Percentiles rank a stretch among this genome's conserved stretches.
phyloP scores from a whole-genome alignment of 2,888 invertebrate genomes.

The Oscheius sp. region DNA sequence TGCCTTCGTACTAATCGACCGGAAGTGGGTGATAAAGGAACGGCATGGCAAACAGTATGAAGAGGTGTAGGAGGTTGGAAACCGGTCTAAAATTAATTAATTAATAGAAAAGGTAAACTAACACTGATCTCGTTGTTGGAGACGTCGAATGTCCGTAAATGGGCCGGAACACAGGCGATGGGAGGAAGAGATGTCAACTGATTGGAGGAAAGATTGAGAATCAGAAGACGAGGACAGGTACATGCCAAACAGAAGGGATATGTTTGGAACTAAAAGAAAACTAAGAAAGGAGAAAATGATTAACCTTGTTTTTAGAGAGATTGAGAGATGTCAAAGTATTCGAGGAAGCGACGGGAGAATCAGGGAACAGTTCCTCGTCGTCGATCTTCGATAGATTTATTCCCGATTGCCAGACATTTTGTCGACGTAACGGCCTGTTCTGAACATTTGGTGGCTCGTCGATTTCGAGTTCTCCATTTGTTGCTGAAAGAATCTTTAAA shows the following conservation, averaged over 20 bases:
- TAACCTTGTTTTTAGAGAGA: constrained; percentile 84
- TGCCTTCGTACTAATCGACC: constrained; percentile 39
- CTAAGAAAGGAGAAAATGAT: neutral
- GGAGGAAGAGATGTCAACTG: constrained; percentile 74
- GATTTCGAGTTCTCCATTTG: constrained; percentile 9
- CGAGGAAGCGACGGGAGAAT: constrained; percentile 52
- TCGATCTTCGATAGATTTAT: constrained; percentile 54
- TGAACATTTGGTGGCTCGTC: constrained; percentile 28
- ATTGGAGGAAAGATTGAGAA: constrained; percentile 91
- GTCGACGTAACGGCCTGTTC: constrained; percentile 35
- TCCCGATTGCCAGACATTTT: constrained; percentile 47
- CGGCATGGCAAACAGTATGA: constrained; percentile 48
- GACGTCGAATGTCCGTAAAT: constrained; percentile 78
- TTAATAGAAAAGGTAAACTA: neutral
- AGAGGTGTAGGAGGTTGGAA: constrained; percentile 36
- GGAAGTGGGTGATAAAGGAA: constrained; percentile 39
- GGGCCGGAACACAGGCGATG: constrained; percentile 50
- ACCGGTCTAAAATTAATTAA: constrained; percentile 30
- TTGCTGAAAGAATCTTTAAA: constrained; percentile 19
- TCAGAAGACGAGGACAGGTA: constrained; percentile 84
- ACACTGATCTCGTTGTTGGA: constrained; percentile 85
- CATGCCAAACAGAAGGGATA: constrained; percentile 90
- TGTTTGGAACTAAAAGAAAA: constrained; percentile 79
- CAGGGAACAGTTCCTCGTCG: constrained; percentile 71
- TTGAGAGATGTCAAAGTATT: constrained; percentile 80